A percentile compares a stretch with the other conserved stretches of the same genome.
phyloP scores from a whole-genome alignment of 2,888 invertebrate species.

The Heliconius erato region DNA sequence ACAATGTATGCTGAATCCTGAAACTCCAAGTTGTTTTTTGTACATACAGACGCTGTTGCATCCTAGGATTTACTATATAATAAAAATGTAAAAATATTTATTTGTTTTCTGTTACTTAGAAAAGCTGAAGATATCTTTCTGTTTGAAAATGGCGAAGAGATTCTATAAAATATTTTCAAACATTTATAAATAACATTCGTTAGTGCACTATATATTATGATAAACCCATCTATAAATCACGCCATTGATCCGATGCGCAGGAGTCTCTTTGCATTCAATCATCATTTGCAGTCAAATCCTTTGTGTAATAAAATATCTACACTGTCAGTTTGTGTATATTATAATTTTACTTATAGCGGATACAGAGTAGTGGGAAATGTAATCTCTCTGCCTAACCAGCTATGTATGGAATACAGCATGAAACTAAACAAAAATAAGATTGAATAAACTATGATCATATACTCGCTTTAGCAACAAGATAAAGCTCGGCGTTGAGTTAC shows the following conservation, averaged over 20 bases:
- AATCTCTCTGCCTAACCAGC: background rate
- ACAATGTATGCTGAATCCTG: no score
- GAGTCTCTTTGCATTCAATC: conserved; percentile 51
- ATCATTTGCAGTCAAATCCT: conserved; percentile 25
- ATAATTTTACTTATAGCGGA: background rate
- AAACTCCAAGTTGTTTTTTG: no score
- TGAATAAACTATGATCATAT: no score
- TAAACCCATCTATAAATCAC: conserved; percentile 61
- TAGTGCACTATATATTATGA: conserved; percentile 61
- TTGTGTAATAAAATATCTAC: background rate
- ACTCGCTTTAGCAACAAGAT: no score
- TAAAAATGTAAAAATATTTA: no score
- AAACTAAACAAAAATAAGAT: no score
- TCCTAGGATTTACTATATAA: no score
- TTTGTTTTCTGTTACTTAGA: no score
- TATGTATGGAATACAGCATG: no score
- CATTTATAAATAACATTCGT: conserved; percentile 53
- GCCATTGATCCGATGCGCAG: conserved; percentile 59
- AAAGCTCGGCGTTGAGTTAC: no score
- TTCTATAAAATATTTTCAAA: background rate
- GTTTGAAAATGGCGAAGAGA: background rate
- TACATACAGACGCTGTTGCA: no score
- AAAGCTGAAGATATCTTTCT: no score
- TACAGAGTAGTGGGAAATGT: background rate
- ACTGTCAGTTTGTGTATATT: background rate